Evolutionary conservation across 2,797 vertebrate species (phyloP).

Genomic region (Acipenser ruthenus): DNA sequence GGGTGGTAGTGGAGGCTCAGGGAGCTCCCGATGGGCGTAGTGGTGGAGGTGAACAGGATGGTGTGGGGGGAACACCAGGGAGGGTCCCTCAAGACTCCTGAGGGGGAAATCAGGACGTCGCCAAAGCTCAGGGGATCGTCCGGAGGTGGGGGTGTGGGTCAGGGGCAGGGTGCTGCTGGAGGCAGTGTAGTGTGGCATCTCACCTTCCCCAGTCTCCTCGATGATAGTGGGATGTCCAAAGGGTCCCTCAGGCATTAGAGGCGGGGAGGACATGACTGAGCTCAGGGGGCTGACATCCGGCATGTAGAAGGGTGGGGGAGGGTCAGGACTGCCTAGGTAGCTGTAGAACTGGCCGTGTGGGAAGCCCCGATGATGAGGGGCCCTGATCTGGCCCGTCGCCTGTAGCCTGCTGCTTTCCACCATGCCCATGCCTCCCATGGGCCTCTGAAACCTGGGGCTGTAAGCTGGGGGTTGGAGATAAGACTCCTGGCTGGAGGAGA

Average conservation of each 20-base stretch:
- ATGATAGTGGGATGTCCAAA: slow-evolving; percentile 92
- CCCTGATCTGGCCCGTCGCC: slow-evolving; percentile 84
- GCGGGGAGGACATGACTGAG: slow-evolving; percentile 89
- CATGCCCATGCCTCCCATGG: slow-evolving; percentile 80
- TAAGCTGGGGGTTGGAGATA: slow-evolving; percentile 96
- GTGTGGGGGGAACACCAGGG: slow-evolving; percentile 84
- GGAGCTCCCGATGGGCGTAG: slow-evolving; percentile 70
- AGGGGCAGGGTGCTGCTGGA: slow-evolving; percentile 90
- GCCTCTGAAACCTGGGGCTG: slow-evolving; percentile 89
- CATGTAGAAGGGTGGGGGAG: slow-evolving; percentile 95
- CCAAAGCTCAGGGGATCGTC: slow-evolving; percentile 89
- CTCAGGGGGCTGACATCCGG: slow-evolving; percentile 94
- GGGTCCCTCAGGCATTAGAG: slow-evolving; percentile 81
- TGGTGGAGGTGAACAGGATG: slow-evolving; percentile 74
- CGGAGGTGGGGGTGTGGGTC: slow-evolving; percentile 85
- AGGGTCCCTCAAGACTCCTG: slow-evolving; percentile 79
- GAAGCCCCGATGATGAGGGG: slow-evolving; percentile 81
- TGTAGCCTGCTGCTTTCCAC: slow-evolving; percentile 80
- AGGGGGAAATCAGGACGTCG: slow-evolving; percentile 88
- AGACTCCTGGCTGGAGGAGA: slow-evolving; percentile 96
- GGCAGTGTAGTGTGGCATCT: slow-evolving; percentile 67
- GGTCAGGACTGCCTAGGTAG: slow-evolving; percentile 87
- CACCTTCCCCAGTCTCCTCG: slow-evolving; percentile 83
- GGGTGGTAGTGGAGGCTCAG: slow-evolving; percentile 74
- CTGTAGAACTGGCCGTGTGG: slow-evolving; percentile 90